Evolutionary conservation across 2,888 invertebrate species (phyloP), one percentile per base, ranked within the genome.

Genomic region (Drosophila paramelanica): DNA sequence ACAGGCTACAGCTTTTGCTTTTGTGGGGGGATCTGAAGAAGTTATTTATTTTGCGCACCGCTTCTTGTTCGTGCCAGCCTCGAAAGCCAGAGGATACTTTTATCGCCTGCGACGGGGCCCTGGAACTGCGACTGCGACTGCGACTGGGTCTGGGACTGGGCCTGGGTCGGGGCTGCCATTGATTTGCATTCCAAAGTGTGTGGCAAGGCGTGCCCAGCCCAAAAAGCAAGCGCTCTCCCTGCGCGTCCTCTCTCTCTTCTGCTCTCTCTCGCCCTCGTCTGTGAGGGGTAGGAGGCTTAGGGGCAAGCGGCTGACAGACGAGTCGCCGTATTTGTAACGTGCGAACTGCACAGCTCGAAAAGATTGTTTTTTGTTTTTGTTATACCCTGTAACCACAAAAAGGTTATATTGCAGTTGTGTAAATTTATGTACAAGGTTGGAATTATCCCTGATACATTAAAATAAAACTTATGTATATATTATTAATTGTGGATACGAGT

Each of bases 181-280:
- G 89, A 90, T 90, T 90, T 90, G 90, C 90, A 90, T 90, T 90
- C 90, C 90, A 83, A 84, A 79, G 89, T 88, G 90, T 87, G 71
- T 84, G 64, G 69, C 61, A 61, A 68, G 51, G 53, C 68, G 50
- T 27, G 61, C 71, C 68, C 77, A 75, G 50, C 86, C 84, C 86
- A 82, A 56, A 51, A 64, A 43, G 62, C 64, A 62, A 64, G 62
- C 64, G 62, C 78, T 68, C 17, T 17, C 17, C 17, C 17, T 17
- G 17, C 36, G 43, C 36, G 43, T 36, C 47, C 60, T 56, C 47
- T 49, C 52, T 6, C 20, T 27, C 38, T 11, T 17, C 17, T 17
- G 17, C 17, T 17, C 17, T 17, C 36, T 3, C 17, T 17, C 17
- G n/a, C 10, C 49, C 36, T 13, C 41, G 10, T 3, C 7, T 10